These are phyloP conservation scores for Sandelia bainsii DNA, from an alignment of 2,797 vertebrate species.

Conservation along the genomic window DNA sequence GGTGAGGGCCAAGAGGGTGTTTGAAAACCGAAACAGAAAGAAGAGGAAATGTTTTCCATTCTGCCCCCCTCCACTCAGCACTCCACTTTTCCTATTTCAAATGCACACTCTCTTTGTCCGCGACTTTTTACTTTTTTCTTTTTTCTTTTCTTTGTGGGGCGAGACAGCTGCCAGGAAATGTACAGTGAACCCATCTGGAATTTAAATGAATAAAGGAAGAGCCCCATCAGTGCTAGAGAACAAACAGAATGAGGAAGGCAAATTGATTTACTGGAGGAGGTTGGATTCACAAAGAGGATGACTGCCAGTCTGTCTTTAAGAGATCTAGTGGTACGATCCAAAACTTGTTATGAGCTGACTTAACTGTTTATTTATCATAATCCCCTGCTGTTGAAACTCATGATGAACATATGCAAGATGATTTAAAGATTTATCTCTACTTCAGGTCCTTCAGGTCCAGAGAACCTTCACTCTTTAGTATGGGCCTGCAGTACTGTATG, in stretches of 20 bases:
- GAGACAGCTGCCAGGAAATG: conserved; percentile 83
- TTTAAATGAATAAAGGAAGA: conserved; percentile 81
- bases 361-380: conserved; percentile 35
- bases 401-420: conserved; percentile 26
- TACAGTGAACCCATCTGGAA: conserved; percentile 84
- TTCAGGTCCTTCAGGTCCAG: not conserved
- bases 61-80: conserved; percentile 55
- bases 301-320: conserved; percentile 41
- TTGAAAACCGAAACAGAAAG: conserved; percentile 70
- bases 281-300: conserved; percentile 4
- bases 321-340: conserved; percentile 32
- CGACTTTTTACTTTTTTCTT: conserved; percentile 30
- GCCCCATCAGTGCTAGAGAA: conserved; percentile 59
- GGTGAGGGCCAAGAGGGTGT: conserved; percentile 55
- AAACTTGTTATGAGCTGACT: conserved; percentile 50
- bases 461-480: not conserved
- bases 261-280: conserved; percentile 40
- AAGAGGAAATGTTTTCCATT: conserved; percentile 81
- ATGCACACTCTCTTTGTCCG: conserved; percentile 75
- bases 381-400: conserved; percentile 35
- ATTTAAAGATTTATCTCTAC: conserved; percentile 12
- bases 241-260: conserved; percentile 54
- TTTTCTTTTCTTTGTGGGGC: conserved; percentile 47
- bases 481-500: conserved; percentile 16
- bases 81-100: conserved; percentile 61